phyloP scores from a whole-genome alignment of 2,888 invertebrate species.

The Fragum whitleyi region DNA sequence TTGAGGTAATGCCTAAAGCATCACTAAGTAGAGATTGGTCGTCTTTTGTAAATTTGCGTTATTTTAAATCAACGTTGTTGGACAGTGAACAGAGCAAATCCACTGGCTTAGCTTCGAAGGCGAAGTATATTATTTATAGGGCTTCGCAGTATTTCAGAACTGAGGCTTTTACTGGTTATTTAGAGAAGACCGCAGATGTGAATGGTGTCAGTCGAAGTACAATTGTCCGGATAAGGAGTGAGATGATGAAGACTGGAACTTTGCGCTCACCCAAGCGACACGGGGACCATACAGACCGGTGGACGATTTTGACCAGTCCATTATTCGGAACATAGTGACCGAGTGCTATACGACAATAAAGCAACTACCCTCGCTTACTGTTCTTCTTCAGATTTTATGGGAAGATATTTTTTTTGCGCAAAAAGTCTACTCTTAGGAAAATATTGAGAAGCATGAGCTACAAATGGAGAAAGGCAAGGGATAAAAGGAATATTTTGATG shows the following conservation, averaged over 20 bases:
- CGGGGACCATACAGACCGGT: background rate
- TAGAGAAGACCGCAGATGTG: too few species aligned
- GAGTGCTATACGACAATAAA: background rate
- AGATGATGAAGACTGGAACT: background rate
- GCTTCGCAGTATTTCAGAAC: too few species aligned
- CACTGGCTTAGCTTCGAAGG: too few species aligned
- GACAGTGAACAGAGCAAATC: too few species aligned
- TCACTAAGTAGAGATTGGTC: too few species aligned
- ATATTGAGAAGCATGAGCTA: background rate
- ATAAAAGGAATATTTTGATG: background rate
- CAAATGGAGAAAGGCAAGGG: background rate
- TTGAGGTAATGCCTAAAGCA: too few species aligned
- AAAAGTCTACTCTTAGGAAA: background rate
- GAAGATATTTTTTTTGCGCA: background rate
- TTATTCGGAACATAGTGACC: background rate
- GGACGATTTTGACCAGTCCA: background rate
- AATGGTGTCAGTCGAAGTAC: background rate
- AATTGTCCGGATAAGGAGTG: background rate
- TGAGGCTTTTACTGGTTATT: background rate
- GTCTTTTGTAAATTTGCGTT: too few species aligned
- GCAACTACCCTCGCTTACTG: background rate
- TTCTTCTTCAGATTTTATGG: background rate
- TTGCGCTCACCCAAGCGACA: background rate
- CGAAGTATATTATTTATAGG: background rate
- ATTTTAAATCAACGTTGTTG: too few species aligned